A percentile compares a stretch with the other conserved stretches of the same genome.
Conservation (phyloP, 2,888 invertebrate species). For the Drosophila neotestacea region DNA sequence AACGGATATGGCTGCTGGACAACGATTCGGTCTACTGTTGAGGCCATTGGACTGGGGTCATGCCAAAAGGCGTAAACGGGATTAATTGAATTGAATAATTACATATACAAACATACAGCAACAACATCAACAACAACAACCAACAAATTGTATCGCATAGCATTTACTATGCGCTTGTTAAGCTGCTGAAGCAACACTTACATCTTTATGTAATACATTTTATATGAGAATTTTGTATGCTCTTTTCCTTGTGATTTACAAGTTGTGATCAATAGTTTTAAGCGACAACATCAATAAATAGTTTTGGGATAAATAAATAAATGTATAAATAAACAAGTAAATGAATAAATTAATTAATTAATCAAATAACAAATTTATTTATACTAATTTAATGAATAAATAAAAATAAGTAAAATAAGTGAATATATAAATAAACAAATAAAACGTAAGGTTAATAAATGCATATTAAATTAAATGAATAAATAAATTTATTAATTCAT, state of each 20-base stretch:
- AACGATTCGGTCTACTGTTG: slow-evolving; percentile 48
- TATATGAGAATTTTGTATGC: not conserved
- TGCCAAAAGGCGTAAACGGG: slow-evolving; percentile 66
- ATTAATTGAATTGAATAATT: slow-evolving; percentile 82
- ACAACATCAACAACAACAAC: slow-evolving; percentile 7
- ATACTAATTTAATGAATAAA: too few species aligned
- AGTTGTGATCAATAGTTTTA: not conserved
- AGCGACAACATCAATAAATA: not conserved
- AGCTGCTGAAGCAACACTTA: not conserved
- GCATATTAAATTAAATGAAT: too few species aligned
- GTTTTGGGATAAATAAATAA: not conserved
- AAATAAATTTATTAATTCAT: too few species aligned
- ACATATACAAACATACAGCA: slow-evolving; percentile 51
- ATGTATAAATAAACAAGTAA: too few species aligned
- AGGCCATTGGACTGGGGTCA: slow-evolving; percentile 21
- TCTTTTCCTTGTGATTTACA: too few species aligned
- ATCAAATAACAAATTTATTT: too few species aligned
- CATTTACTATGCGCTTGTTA: slow-evolving; percentile 6
- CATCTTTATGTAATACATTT: not conserved
- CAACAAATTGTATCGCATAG: slow-evolving; percentile 12
- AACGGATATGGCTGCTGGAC: slow-evolving; percentile 73
- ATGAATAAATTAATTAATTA: too few species aligned
- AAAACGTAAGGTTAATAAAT: too few species aligned
- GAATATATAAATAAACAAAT: too few species aligned
- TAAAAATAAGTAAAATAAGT: too few species aligned